phyloP scores from a whole-genome alignment of 2,113 vertebrate genomes.

The Anarrhichthys ocellatus region DNA sequence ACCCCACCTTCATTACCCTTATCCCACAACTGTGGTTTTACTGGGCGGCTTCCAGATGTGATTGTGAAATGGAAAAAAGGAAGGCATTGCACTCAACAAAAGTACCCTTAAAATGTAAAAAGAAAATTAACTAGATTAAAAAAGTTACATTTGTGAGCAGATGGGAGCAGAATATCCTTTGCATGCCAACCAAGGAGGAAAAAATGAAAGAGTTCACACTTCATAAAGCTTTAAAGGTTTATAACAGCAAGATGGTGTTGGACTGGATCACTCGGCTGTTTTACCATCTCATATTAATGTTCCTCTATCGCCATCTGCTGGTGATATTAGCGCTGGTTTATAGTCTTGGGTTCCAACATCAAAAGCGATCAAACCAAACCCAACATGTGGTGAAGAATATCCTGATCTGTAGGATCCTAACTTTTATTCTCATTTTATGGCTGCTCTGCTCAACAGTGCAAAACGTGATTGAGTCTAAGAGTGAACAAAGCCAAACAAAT shows the following conservation, averaged over 20 bases:
- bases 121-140: not conserved
- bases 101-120: not conserved
- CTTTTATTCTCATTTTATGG: not conserved
- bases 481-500: not conserved
- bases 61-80: not conserved
- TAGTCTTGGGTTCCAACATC: not conserved
- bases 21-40: not conserved
- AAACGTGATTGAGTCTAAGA: not conserved
- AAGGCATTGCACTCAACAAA: not conserved
- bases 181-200: not conserved
- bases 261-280: not conserved
- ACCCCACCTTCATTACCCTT: not conserved
- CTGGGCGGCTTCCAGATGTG: not conserved
- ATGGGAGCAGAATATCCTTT: not conserved
- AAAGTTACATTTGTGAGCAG: not conserved
- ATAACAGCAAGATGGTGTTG: not conserved
- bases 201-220: not conserved
- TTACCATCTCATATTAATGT: not conserved
- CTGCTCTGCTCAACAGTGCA: not conserved
- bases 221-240: not conserved
- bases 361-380: not conserved
- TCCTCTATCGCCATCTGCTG: conserved; percentile 68
- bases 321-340: not conserved
- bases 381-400: not conserved
- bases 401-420: not conserved